Evolutionary conservation across 2,888 invertebrate species (phyloP), one percentile per base, ranked within the genome.

Genomic region (Diploptera punctata): DNA sequence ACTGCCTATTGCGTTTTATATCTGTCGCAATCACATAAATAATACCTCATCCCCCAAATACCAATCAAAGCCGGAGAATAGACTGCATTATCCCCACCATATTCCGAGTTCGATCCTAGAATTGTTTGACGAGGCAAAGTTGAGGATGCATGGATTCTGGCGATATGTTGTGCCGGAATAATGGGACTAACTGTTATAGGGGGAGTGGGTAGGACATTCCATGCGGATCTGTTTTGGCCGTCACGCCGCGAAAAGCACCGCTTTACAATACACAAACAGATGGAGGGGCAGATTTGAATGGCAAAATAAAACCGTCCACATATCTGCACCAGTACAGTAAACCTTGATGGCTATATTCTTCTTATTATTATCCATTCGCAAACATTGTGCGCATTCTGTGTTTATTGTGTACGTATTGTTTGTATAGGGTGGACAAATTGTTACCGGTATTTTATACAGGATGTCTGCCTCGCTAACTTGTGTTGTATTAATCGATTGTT

Each of bases 141-240:
- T 13, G 31, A 31, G 57, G 26, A 65, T 26, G 47, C 65, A 47
- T 65, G 65, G 65, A n/a, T n/a, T 21, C 65, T 26, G 26, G 65
- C 47, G 65, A 65, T 65, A 65, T 65, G 65, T 65, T 65, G 44
- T 44, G 47, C 44, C 33, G 65, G 47, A 65, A 47, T 65, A 65
- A 65, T 65, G 47, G n/a, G 65, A 65, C 44, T 26, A 47, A 65
- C 65, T 44, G 65, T 65, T 47, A 65, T 38, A 47, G 29, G 44
- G 44, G 47, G 65, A 4, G 24, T n/a, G 52, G 52, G 24, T 16
- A 16, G 24, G 21, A 65, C 65, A 65, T 65, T 47, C 44, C 65
- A 44, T 44, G 65, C 33, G 19, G 61, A 33, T 38, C 61, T 61
- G 61, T 61, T 54, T 26, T 29, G 19, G 38, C 38, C 38, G 61